A percentile compares a stretch with the other conserved stretches of the same genome.
These are phyloP conservation scores for Bombus picipes DNA, from an alignment of 1,140 invertebrate genomes.

Conservation along the genomic window DNA sequence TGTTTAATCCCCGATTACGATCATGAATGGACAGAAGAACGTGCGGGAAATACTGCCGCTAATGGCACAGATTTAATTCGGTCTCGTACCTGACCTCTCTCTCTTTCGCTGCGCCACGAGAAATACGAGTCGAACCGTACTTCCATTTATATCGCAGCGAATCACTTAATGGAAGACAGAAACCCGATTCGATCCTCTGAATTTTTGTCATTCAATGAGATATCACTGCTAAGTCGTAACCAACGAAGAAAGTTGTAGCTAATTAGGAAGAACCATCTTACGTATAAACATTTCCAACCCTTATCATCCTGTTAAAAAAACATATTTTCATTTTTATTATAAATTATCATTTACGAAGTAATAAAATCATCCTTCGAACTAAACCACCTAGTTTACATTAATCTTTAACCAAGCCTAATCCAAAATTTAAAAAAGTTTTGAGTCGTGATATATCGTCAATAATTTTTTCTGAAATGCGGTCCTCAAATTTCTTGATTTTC, in stretches of 20 bases:
- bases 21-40: slow-evolving; percentile 38
- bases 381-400: no score
- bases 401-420: no score
- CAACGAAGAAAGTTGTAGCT: no score
- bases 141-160: slow-evolving; percentile 40
- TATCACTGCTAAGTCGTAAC: background rate
- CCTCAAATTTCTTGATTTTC: no score
- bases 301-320: no score
- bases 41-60: slow-evolving; percentile 40
- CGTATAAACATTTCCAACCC: no score
- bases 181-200: background rate
- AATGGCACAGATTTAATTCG: slow-evolving; percentile 50
- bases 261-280: background rate
- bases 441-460: no score
- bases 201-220: background rate
- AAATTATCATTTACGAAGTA: background rate
- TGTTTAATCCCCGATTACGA: slow-evolving; percentile 53
- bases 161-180: slow-evolving; percentile 15
- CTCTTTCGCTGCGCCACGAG: background rate
- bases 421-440: no score
- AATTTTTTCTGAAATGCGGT: no score
- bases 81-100: slow-evolving; percentile 7
- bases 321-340: no score
- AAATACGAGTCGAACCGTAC: background rate
- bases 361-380: background rate